Base-by-base conservation (phyloP, 2,888 invertebrate genomes). In the Nematopogon swammerdamellus region DNA sequence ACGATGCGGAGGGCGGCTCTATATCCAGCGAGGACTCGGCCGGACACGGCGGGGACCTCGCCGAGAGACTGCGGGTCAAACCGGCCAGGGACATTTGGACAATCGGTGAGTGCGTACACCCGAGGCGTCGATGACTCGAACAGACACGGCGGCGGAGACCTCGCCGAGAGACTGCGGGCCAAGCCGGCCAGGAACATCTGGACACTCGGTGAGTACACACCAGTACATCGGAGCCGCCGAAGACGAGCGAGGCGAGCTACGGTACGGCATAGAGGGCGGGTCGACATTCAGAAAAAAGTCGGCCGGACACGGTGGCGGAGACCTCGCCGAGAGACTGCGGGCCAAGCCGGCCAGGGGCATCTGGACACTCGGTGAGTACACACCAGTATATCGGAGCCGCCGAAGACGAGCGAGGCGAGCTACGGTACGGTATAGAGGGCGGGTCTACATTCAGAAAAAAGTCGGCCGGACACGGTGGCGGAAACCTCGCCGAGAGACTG, bases 271-370 rank as follows among this genome's bases (percentile, higher is more conserved):
- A 25, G 79, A 77, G 54, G 71, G 65, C 0, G 71, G 66, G 2
- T 80, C 76, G 58, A 80, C 80, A 51, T 83, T 83, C 49, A 84
- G 82, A 55, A 84, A 84, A 58, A 82, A 82, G 58, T 77, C 77
- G 0, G 74, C 67, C 0, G 73, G 75, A 36, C 76, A 73, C 25
- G 25, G 25, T 36, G 76, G 73, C 1, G 68, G 65, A 3, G 82
- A 80, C 52, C 73, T 82, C 55, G 70, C 67, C 1, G 77, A 74
- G 52, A 60, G 75, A 46, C 54, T 77, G 19, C 60, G 75, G 52
- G 67, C 72, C 48, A 77, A 77, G 52, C 76, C 75, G 29, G 72
- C 79, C 16, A 68, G 65, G 50, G 79, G 80, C 56, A 77, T 80
- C 54, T 80, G 80, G 80, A 73, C 73, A 55, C 59, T 72, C 52